A percentile compares a stretch with the other conserved stretches of the same genome.
Evolutionary conservation across 2,113 vertebrate species (phyloP).

Genomic region (Agelaius phoeniceus): DNA sequence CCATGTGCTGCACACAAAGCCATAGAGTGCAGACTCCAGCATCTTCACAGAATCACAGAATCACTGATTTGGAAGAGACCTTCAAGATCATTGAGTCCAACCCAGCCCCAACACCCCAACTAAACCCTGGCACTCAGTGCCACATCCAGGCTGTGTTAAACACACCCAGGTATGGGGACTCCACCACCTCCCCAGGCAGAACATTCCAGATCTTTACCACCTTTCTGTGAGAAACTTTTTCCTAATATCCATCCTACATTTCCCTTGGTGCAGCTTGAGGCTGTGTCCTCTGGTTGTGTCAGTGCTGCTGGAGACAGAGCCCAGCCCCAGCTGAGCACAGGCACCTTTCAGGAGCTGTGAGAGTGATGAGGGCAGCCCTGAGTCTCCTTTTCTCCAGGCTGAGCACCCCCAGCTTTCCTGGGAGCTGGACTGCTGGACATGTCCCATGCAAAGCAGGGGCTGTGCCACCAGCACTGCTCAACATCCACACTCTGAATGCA

Average conservation of each 20-base stretch:
- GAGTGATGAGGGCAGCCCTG: not conserved
- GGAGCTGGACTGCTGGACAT: accelerated
- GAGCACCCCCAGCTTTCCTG: not conserved
- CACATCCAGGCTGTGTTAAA: not conserved
- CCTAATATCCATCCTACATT: accelerated
- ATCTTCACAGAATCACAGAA: not conserved
- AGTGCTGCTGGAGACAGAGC: not conserved
- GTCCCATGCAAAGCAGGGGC: not conserved
- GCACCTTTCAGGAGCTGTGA: not conserved
- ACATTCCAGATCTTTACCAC: not conserved
- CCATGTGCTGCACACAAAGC: not conserved
- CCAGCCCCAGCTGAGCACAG: not conserved
- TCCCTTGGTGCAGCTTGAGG: not conserved
- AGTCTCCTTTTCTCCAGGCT: not conserved
- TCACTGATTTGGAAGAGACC: not conserved
- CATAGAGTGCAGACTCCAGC: not conserved
- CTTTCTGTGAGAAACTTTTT: not conserved
- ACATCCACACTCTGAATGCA: accelerated
- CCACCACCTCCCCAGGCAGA: not conserved
- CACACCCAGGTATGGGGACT: not conserved
- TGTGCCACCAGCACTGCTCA: not conserved
- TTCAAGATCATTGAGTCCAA: not conserved
- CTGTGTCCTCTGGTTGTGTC: not conserved
- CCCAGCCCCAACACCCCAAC: not conserved
- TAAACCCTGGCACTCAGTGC: not conserved